Evolutionary conservation across 2,797 vertebrate species (phyloP).

Genomic region (Sebastes jordani): DNA sequence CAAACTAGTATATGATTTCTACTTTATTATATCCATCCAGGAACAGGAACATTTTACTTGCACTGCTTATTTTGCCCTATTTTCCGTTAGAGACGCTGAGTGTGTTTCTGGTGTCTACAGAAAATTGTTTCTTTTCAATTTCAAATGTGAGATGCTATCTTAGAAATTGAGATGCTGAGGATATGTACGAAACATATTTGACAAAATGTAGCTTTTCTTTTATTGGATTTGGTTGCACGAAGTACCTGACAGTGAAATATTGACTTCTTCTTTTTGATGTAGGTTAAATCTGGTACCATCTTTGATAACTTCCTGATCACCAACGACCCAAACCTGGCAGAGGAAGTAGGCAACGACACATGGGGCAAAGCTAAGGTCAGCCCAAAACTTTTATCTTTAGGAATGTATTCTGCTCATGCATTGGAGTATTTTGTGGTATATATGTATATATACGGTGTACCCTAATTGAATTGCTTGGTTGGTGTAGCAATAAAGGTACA

Average conservation of each 20-base stretch:
- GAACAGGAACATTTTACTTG: background rate
- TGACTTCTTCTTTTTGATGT: conserved; percentile 25
- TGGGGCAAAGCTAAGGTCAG: conserved; percentile 86
- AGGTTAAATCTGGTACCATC: conserved; percentile 89
- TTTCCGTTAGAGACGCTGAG: background rate
- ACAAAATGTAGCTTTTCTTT: background rate
- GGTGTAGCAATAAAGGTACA: background rate
- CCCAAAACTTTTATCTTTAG: background rate
- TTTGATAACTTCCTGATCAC: conserved; percentile 90
- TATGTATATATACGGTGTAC: background rate
- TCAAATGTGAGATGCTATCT: background rate
- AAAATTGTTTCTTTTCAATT: background rate
- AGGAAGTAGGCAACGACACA: conserved; percentile 84
- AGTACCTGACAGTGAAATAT: background rate
- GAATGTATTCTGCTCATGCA: background rate
- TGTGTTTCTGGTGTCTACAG: background rate
- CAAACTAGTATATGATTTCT: background rate
- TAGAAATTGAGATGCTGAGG: background rate
- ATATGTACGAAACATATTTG: background rate
- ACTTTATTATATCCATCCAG: background rate
- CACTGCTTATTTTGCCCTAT: background rate
- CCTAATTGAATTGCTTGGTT: background rate
- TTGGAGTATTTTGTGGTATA: background rate
- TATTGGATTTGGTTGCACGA: background rate
- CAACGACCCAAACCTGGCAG: conserved; percentile 85